Evolutionary conservation across 37 sponge, comb jelly and placozoan species (phyloP).

Genomic region (Chondrilla cf. caribensis): DNA sequence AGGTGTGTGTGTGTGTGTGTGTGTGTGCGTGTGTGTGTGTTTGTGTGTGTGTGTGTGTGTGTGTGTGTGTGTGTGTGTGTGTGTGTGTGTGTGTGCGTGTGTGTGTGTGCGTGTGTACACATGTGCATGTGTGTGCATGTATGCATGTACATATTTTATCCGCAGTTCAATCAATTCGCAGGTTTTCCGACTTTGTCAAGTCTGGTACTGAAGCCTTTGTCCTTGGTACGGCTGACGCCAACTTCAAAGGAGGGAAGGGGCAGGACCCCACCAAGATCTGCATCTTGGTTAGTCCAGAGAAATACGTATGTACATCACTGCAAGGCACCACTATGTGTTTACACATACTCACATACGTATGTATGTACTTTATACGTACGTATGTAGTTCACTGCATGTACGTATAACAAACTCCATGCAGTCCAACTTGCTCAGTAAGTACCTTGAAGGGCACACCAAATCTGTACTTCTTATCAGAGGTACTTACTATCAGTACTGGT

Average conservation of each 20-base stretch:
- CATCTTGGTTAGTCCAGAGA: constrained; percentile 43
- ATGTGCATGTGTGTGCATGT: constrained; percentile 4
- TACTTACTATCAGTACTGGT: too few relatives aligned
- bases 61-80: background rate
- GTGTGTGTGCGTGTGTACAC: background rate
- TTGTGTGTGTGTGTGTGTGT: background rate
- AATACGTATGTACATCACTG: background rate
- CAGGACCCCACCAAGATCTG: constrained; percentile 34
- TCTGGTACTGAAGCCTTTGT: constrained; percentile 87
- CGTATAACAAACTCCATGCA: too few relatives aligned
- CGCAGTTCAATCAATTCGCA: too few relatives aligned
- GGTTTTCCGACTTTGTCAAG: constrained; percentile 93
- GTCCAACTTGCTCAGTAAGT: too few relatives aligned
- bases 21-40: too few relatives aligned
- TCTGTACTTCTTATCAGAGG: too few relatives aligned
- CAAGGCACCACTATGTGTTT: too few relatives aligned
- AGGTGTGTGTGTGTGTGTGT: too few relatives aligned
- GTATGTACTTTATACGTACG: too few relatives aligned
- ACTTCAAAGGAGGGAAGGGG: background rate
- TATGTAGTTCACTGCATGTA: too few relatives aligned
- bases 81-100: background rate
- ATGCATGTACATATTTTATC: background rate
- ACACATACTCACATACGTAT: too few relatives aligned
- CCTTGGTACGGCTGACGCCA: constrained; percentile 43
- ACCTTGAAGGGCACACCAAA: too few relatives aligned